These are phyloP conservation scores for Anoplopoma fimbria DNA, from an alignment of 2,113 vertebrate genomes.

Conservation along the genomic window DNA sequence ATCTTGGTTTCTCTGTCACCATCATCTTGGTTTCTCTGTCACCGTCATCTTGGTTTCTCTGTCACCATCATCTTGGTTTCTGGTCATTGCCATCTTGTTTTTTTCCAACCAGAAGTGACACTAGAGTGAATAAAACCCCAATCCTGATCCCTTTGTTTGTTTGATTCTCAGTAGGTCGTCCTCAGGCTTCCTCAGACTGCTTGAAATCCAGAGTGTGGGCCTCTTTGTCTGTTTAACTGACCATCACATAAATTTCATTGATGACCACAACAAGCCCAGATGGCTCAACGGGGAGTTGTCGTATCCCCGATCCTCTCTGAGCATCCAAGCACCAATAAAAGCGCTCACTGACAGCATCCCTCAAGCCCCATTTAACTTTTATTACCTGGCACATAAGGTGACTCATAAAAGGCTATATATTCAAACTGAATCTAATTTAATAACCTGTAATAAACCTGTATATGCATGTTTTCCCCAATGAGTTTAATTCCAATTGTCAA, in stretches of 20 bases:
- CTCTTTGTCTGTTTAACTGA: not conserved
- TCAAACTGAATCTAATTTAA: not conserved
- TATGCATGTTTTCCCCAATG: not conserved
- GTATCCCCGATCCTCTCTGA: not conserved
- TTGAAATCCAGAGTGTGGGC: not conserved
- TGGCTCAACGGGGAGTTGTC: not conserved
- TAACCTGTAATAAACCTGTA: not conserved
- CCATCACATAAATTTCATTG: not conserved
- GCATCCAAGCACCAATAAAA: not conserved
- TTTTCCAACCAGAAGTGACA: no score
- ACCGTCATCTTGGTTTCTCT: no score
- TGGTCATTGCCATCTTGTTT: no score
- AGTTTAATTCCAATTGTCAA: conserved; percentile 2
- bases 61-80: no score
- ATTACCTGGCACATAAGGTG: not conserved
- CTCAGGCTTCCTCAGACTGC: no score
- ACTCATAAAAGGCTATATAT: not conserved
- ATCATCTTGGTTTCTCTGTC: no score
- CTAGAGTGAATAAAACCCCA: not conserved
- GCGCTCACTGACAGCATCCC: not conserved
- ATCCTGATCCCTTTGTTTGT: not conserved
- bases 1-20: no score
- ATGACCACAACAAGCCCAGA: not conserved
- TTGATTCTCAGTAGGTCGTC: not conserved
- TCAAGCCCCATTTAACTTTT: not conserved